phyloP scores from a whole-genome alignment of 2,113 vertebrate genomes.

The Platichthys flesus region DNA sequence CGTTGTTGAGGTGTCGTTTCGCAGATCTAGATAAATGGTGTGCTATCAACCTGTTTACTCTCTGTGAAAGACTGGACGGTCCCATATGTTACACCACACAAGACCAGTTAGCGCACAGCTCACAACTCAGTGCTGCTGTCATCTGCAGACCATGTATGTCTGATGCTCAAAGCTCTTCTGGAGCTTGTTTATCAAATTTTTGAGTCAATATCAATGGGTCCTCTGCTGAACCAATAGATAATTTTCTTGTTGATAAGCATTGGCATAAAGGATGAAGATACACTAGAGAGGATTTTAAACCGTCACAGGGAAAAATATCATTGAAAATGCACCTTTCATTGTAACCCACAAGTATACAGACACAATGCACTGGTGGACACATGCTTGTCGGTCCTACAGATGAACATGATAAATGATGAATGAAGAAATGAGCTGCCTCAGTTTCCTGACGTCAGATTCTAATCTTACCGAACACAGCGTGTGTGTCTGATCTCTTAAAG shows the following conservation, averaged over 20 bases:
- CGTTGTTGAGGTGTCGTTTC: conserved; percentile 58
- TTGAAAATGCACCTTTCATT: not conserved
- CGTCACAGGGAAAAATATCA: not conserved
- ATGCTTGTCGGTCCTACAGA: not conserved
- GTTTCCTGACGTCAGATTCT: not conserved
- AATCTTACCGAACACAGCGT: not conserved
- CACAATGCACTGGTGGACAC: not conserved
- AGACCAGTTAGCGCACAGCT: not conserved
- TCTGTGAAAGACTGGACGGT: conserved; percentile 52
- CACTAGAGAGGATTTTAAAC: not conserved
- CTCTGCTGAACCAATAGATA: too few species aligned
- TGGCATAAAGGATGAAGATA: not conserved
- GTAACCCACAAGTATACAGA: not conserved
- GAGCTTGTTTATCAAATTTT: not conserved
- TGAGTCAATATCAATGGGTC: too few species aligned
- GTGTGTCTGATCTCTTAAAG: not conserved
- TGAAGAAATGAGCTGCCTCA: not conserved
- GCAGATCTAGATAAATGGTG: conserved; percentile 67
- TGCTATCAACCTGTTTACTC: conserved; percentile 54
- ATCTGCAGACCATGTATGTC: conserved; percentile 11
- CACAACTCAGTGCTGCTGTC: not conserved
- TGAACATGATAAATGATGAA: conserved; percentile 1
- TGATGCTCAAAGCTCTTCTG: not conserved
- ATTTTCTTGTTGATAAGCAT: not conserved
- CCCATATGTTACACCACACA: conserved; percentile 51